Percentiles rank a stretch among this genome's conserved stretches.
Evolutionary conservation across 2,113 vertebrate genomes (phyloP).

Genomic region (cat (Felis catus)): DNA sequence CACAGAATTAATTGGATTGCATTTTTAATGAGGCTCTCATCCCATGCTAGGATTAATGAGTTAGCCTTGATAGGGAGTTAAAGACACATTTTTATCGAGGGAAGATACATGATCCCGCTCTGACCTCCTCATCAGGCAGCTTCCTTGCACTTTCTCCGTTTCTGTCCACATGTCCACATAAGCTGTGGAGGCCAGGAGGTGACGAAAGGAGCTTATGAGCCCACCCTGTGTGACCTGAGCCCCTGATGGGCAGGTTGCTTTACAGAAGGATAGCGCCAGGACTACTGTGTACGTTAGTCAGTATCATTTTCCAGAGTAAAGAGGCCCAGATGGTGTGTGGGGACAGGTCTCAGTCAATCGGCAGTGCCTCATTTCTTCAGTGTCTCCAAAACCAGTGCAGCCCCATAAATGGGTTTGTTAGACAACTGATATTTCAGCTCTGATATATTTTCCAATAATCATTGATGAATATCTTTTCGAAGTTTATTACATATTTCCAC

Average conservation of each 20-base stretch:
- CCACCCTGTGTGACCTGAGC: not conserved
- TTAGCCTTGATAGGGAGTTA: not conserved
- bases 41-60: not conserved
- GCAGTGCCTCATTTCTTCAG: too few species aligned
- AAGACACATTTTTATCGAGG: not conserved
- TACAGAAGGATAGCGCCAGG: not conserved
- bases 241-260: not conserved
- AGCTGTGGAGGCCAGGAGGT: not conserved
- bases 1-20: not conserved
- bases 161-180: accelerated
- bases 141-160: not conserved
- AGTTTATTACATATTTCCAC: not conserved
- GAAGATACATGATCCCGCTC: not conserved
- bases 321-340: too few species aligned
- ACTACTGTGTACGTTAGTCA: not conserved
- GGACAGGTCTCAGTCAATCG: not conserved
- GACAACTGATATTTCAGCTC: not conserved
- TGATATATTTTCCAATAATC: constrained; percentile 20
- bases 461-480: not conserved
- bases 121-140: not conserved
- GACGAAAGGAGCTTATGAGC: not conserved
- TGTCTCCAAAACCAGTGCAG: not conserved
- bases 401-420: not conserved
- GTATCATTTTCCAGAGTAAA: not conserved
- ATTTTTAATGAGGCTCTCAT: not conserved